Percentiles rank a stretch among this genome's conserved stretches.
Conservation (phyloP, 2,113 vertebrate genomes). For the Microtus ochrogaster region DNA sequence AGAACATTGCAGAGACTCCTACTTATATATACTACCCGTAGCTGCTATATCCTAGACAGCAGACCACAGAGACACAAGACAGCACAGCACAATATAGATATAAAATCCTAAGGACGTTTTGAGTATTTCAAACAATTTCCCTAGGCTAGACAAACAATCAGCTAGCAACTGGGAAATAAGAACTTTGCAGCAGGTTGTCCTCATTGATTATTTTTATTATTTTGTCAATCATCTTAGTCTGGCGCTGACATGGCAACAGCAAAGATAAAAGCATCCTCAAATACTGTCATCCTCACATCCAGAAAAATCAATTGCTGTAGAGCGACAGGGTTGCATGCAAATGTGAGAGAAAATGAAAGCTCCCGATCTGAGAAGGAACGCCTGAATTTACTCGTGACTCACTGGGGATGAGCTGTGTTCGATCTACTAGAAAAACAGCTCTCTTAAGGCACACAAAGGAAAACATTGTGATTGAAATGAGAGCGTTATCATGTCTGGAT, state of each 20-base stretch:
- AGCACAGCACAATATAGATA: not conserved
- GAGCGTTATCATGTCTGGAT: constrained; percentile 52
- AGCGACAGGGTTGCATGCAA: constrained; percentile 41
- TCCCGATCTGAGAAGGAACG: constrained; percentile 9
- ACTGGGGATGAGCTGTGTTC: constrained; percentile 23
- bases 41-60: constrained; percentile 13
- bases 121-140: constrained; percentile 14
- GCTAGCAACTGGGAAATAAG: constrained; percentile 9
- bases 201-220: constrained; percentile 59
- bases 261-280: constrained; percentile 37
- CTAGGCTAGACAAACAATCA: not conserved
- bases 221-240: constrained; percentile 32
- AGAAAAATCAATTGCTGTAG: constrained; percentile 50
- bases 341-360: constrained; percentile 47
- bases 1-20: not conserved
- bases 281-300: not conserved
- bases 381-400: constrained; percentile 56
- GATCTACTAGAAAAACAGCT: constrained; percentile 59
- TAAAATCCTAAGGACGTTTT: constrained; percentile 30
- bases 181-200: constrained; percentile 12
- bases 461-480: constrained; percentile 66
- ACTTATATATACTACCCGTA: not conserved
- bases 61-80: constrained; percentile 37
- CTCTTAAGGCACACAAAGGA: constrained; percentile 29
- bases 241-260: not conserved